Conservation (phyloP, 2,113 vertebrate genomes). For the Dryoscopus gambensis region DNA sequence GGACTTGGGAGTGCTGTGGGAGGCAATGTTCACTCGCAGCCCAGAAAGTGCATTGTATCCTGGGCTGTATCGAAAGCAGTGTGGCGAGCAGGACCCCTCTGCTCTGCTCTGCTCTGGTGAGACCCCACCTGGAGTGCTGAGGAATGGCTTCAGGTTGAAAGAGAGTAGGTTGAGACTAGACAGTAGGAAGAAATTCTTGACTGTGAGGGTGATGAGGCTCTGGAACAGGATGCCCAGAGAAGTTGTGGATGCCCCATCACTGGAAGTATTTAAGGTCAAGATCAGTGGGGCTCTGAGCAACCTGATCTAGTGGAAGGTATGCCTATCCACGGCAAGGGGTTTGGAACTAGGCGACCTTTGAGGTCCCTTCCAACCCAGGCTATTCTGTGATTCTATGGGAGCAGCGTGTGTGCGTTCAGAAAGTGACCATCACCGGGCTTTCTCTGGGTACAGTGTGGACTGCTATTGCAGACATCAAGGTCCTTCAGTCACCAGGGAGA, state of each 20-base stretch:
- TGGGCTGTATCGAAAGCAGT: no score
- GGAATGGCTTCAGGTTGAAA: neutral
- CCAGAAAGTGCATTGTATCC: rapidly evolving
- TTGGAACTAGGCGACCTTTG: neutral
- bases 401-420: rapidly evolving
- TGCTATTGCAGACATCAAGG: no score
- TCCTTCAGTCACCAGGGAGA: neutral
- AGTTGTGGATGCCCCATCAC: no score
- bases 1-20: no score
- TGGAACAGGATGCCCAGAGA: neutral
- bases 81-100: neutral
- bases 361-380: neutral
- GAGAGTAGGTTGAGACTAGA: neutral
- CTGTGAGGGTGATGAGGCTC: neutral
- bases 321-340: neutral
- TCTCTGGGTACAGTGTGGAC: rapidly evolving
- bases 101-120: neutral
- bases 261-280: no score
- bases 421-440: rapidly evolving
- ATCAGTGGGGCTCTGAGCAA: neutral
- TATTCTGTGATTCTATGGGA: neutral
- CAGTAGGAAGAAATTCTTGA: neutral
- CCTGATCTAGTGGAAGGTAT: neutral
- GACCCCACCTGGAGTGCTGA: no score
- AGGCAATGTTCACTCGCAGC: neutral